Evolutionary conservation across 2,113 vertebrate species (phyloP).

Genomic region (Austrofundulus limnaeus): DNA sequence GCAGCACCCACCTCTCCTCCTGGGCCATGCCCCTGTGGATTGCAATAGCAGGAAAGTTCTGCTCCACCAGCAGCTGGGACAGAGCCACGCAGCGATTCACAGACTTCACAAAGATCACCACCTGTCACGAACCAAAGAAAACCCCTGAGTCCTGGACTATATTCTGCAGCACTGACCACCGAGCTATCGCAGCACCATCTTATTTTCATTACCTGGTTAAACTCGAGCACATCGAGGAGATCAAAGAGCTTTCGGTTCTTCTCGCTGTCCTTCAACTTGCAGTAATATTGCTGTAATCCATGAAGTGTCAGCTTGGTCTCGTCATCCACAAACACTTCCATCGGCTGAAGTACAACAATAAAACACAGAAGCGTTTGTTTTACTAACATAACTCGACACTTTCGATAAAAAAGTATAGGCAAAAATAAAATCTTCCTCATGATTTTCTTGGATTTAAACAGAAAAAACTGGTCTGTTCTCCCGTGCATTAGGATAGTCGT

Average conservation of each 20-base stretch:
- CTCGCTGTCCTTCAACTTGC: slow-evolving; percentile 89
- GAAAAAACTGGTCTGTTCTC: slow-evolving; percentile 25
- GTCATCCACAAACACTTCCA: slow-evolving; percentile 91
- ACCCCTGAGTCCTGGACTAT: not conserved
- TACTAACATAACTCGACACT: not conserved
- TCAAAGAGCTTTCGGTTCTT: slow-evolving; percentile 91
- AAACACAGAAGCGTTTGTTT: slow-evolving; percentile 11
- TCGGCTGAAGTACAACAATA: slow-evolving; percentile 75
- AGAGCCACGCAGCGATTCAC: slow-evolving; percentile 88
- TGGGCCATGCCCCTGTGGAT: slow-evolving; percentile 90
- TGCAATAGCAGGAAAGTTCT: slow-evolving; percentile 89
- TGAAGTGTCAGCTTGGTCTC: slow-evolving; percentile 90
- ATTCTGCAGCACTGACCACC: no score
- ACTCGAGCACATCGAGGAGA: slow-evolving; percentile 87
- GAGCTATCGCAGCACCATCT: no score
- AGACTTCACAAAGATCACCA: slow-evolving; percentile 90
- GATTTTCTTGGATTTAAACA: not conserved
- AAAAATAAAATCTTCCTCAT: not conserved
- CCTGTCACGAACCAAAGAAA: slow-evolving; percentile 64
- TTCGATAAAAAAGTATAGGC: not conserved
- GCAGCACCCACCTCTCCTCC: slow-evolving; percentile 81
- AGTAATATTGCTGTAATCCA: slow-evolving; percentile 89
- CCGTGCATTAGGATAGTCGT: slow-evolving; percentile 17
- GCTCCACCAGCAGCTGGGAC: slow-evolving; percentile 87
- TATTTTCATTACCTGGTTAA: slow-evolving; percentile 92